Base-by-base conservation (phyloP, 2,113 vertebrate species). In the Nipponia nippon region DNA sequence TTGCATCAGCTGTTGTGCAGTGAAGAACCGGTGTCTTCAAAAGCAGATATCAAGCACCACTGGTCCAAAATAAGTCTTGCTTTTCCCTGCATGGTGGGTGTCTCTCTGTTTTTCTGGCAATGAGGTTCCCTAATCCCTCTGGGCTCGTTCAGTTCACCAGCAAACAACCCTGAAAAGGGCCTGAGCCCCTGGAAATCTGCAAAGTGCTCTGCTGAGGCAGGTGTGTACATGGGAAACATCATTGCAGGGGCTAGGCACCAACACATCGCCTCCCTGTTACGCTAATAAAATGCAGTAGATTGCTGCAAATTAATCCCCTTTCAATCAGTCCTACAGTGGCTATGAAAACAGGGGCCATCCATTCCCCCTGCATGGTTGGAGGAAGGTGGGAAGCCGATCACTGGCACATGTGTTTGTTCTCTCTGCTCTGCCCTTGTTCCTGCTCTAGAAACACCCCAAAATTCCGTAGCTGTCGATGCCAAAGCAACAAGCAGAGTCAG, bases 301-400 rank as follows among this genome's bases (percentile, higher is more conserved):
- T 52, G n/a, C 20, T 72, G 72, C 44, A 47, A 69, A 89, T 75
- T 40, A 56, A 89, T n/a, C 29, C n/a, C 46, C 1, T 0, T 58
- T 65, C 38, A 42, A n/a, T 62, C 71, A 58, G 3, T 29, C 30
- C 66, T 62, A 16, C n/a, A 36, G 34, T 9, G 42, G 27, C 15
- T 25, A 7, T 44, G 71, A 34, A 40, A 40, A 40, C 49, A 16
- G 13, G 12, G 22, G 12, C 34, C 58, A 58, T 16, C 40, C 32
- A 2, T 20, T 17, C 27, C 13, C 42, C 6, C 1, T 5, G 22
- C 2, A 7, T 4, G 20, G n/a, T n/a, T 53, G 50, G 32, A 50
- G 52, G 52, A 82, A 38, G n/a, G 58, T 67, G n/a, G 44, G 83
- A 20, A 62, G 59, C 29, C 1, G 1, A 34, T 61, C 61, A 30